These are phyloP conservation scores for Melieria picta DNA, from an alignment of 2,888 invertebrate genomes.

Conservation along the genomic window DNA sequence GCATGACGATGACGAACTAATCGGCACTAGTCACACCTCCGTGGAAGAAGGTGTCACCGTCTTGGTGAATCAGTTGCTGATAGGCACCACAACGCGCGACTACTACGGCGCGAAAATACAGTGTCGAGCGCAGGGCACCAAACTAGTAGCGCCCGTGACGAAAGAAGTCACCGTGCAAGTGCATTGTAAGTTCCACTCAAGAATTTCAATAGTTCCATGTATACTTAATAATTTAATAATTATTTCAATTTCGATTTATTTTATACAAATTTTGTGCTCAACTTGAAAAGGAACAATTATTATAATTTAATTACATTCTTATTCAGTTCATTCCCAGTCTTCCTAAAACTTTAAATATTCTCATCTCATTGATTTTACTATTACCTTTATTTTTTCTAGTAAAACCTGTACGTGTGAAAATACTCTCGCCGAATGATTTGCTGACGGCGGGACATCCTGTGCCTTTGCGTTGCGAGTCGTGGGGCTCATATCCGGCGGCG, in stretches of 20 bases:
- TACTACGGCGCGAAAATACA: constrained; percentile 79
- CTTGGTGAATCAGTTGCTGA: constrained; percentile 80
- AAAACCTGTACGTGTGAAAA: constrained; percentile 81
- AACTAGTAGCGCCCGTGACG: constrained; percentile 74
- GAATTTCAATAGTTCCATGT: background rate
- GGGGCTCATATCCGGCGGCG: constrained; percentile 85
- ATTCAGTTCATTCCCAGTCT: background rate
- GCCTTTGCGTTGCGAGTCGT: constrained; percentile 80
- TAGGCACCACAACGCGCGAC: constrained; percentile 77
- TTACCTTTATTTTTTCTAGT: constrained; percentile 68
- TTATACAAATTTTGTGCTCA: too few relatives aligned
- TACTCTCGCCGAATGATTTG: constrained; percentile 76
- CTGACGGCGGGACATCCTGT: constrained; percentile 80
- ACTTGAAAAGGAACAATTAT: constrained; percentile 1
- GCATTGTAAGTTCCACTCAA: constrained; percentile 68
- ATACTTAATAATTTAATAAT: too few relatives aligned
- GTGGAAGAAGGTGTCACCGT: constrained; percentile 72
- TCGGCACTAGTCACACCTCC: constrained; percentile 74
- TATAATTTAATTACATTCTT: background rate
- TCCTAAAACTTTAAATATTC: background rate
- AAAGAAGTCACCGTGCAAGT: constrained; percentile 83
- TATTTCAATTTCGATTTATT: too few relatives aligned
- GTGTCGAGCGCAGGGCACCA: constrained; percentile 81
- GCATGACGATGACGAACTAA: constrained; percentile 78
- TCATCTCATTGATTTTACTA: background rate